Conservation (phyloP, 2,113 vertebrate genomes). For the Poecile atricapillus region DNA sequence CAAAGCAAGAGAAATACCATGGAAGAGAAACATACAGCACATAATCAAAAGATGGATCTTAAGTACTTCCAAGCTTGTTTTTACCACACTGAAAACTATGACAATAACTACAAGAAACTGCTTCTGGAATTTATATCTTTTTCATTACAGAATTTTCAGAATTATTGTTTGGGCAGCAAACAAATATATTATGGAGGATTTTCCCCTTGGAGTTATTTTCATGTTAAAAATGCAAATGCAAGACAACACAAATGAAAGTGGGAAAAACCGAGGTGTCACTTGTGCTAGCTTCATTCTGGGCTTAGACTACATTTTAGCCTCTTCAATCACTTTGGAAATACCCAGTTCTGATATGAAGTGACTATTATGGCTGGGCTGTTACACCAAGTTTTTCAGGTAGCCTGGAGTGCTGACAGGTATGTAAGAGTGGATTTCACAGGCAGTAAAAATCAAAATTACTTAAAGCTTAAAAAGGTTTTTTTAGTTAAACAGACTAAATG, state of each 20-base stretch:
- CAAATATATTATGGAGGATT: neutral
- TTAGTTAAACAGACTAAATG: neutral
- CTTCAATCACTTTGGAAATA: neutral
- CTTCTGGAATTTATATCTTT: neutral
- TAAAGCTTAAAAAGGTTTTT: neutral
- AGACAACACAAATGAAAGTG: neutral
- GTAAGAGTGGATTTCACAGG: neutral
- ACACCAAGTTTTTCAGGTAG: neutral
- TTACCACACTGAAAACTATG: neutral
- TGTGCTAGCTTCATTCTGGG: neutral
- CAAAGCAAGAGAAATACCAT: neutral
- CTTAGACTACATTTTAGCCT: neutral
- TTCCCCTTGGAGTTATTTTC: neutral
- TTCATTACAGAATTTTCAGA: neutral
- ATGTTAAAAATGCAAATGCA: neutral
- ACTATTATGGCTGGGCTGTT: neutral
- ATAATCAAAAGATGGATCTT: neutral
- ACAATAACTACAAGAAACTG: neutral
- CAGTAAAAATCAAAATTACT: neutral
- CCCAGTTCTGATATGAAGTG: neutral
- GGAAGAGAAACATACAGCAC: neutral
- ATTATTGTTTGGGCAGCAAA: neutral
- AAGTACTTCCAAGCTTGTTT: neutral
- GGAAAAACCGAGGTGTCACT: neutral
- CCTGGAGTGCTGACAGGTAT: neutral